Percentiles rank a stretch among this genome's conserved stretches.
These are phyloP conservation scores for Gari tellinella DNA, from an alignment of 2,888 invertebrate genomes.

Conservation along the genomic window DNA sequence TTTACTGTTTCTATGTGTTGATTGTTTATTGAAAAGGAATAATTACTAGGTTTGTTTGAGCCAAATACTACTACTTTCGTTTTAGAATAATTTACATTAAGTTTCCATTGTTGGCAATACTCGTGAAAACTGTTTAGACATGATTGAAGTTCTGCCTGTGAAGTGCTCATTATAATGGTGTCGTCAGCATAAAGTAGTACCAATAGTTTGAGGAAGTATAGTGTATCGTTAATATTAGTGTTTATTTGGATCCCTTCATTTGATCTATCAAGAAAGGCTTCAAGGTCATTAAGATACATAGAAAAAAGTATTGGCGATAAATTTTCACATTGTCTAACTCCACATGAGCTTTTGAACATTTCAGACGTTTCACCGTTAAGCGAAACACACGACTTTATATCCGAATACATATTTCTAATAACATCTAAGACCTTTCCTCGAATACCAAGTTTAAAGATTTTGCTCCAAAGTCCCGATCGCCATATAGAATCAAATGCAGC, in stretches of 20 bases:
- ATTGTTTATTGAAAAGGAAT: conserved; percentile 10
- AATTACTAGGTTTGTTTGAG: background rate
- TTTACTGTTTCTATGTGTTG: conserved; percentile 15
- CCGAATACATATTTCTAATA: conserved; percentile 1
- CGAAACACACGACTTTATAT: conserved; percentile 9
- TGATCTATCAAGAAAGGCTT: background rate
- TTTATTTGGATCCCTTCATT: background rate
- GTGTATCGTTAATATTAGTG: background rate
- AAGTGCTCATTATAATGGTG: no score
- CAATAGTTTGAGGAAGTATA: conserved; percentile 32
- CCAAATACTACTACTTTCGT: conserved; percentile 34
- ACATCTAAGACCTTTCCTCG: conserved; percentile 2
- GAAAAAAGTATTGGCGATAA: conserved; percentile 8
- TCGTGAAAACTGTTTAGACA: conserved; percentile 14
- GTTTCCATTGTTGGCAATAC: no score
- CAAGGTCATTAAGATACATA: conserved; percentile 8
- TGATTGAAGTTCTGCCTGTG: conserved; percentile 2
- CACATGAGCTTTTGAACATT: background rate
- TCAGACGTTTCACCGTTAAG: background rate
- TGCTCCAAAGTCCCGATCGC: background rate
- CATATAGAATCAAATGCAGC: conserved; percentile 3
- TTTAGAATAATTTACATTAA: conserved; percentile 35
- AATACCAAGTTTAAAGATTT: background rate
- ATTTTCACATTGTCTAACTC: conserved; percentile 15
- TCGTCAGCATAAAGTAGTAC: no score